Evolutionary conservation across 2,113 vertebrate genomes (phyloP).

Genomic region (Ia io): DNA sequence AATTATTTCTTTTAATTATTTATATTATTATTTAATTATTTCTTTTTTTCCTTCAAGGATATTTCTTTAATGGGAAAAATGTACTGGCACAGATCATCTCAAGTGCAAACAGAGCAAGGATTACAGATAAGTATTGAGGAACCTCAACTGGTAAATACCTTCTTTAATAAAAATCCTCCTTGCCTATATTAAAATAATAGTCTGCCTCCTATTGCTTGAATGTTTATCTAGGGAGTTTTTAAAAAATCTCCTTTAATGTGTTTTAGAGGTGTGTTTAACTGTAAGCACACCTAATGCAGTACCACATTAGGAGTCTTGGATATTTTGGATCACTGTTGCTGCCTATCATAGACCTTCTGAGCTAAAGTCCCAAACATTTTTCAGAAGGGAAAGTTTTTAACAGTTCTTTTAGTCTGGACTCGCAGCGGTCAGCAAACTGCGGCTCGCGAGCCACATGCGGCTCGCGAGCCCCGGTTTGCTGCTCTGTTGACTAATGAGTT

Average conservation of each 20-base stretch:
- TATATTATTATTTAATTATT: too few species aligned
- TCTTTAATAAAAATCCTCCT: neutral
- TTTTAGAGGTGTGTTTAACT: neutral
- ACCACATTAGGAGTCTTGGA: neutral
- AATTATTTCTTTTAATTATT: slow-evolving; percentile 42
- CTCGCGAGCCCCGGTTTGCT: too few species aligned
- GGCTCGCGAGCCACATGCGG: too few species aligned
- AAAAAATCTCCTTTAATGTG: neutral
- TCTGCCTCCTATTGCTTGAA: neutral
- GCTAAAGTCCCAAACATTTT: neutral
- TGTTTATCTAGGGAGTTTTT: neutral
- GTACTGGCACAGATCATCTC: neutral
- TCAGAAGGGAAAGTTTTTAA: neutral
- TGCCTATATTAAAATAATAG: neutral
- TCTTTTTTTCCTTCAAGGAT: slow-evolving; percentile 50
- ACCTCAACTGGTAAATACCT: neutral
- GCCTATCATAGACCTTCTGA: neutral
- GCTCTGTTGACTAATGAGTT: too few species aligned
- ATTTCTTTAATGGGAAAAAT: slow-evolving; percentile 44
- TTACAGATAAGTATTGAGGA: neutral
- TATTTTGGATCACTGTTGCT: neutral
- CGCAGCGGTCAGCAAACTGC: too few species aligned
- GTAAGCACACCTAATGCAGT: neutral
- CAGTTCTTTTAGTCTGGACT: neutral
- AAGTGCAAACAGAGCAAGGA: neutral